These are phyloP conservation scores for Osmerus mordax DNA, from an alignment of 2,113 vertebrate genomes.

Conservation along the genomic window DNA sequence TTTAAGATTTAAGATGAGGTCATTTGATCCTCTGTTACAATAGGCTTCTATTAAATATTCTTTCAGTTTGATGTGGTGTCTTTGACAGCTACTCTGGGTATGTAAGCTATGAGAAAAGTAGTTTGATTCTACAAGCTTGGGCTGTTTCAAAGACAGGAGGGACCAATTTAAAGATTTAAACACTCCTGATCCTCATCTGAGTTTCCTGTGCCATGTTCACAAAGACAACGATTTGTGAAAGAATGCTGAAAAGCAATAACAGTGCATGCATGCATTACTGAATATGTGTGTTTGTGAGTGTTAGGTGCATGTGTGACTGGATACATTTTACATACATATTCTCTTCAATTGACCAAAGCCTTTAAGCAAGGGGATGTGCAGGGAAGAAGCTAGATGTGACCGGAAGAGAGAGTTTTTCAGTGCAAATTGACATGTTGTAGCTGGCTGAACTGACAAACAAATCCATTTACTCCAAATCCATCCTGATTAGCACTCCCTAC, in stretches of 20 bases:
- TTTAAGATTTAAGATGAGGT: slow-evolving; percentile 78
- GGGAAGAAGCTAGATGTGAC: no score
- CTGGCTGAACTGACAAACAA: slow-evolving; percentile 12
- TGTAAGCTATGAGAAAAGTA: slow-evolving; percentile 71
- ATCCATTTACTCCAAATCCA: slow-evolving; percentile 21
- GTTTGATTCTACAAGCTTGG: slow-evolving; percentile 67
- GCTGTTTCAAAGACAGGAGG: slow-evolving; percentile 59
- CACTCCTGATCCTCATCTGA: slow-evolving; percentile 57
- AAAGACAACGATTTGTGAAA: slow-evolving; percentile 42
- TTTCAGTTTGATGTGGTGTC: slow-evolving; percentile 75
- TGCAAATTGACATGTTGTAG: neutral
- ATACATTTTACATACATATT: no score
- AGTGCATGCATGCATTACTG: neutral
- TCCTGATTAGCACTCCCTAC: slow-evolving; percentile 37
- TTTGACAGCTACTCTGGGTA: slow-evolving; percentile 66
- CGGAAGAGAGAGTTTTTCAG: no score
- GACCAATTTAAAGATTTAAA: slow-evolving; percentile 63
- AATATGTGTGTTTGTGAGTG: slow-evolving; percentile 6
- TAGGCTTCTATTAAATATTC: slow-evolving; percentile 78
- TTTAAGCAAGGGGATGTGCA: no score
- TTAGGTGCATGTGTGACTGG: no score
- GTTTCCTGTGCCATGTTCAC: slow-evolving; percentile 54
- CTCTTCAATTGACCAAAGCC: no score
- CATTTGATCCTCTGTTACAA: slow-evolving; percentile 78
- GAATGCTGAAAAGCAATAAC: slow-evolving; percentile 40